Base-by-base conservation (phyloP, 2,888 invertebrate species). In the Dorcus parallelipipedus region DNA sequence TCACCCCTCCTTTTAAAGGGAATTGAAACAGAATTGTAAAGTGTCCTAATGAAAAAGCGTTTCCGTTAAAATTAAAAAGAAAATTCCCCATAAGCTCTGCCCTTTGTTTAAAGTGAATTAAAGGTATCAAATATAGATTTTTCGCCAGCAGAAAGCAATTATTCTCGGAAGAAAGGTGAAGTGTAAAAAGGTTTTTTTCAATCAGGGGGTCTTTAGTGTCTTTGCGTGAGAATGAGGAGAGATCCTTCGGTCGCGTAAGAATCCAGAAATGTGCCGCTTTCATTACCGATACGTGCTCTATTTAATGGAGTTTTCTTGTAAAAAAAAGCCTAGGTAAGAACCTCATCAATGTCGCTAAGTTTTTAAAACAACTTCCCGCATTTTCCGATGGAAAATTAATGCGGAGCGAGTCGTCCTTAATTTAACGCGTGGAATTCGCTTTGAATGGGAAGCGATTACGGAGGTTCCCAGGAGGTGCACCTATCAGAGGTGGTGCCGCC, bases 271-370 rank as follows among this genome's bases (percentile, higher is more conserved):
- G 76, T 73, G 75, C 71, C 70, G 76, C 76, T 76, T 77, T 77
- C 76, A 76, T 76, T 77, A 76, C 73, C 71, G 66, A 75, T 76
- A 77, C 76, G 76, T 78, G 76, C 78, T 76, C 73, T 71, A 75
- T 75, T 77, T 78, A 78, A 78, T 77, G 77, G 78, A 77, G 73
- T 77, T 77, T 75, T 73, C 77, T 76, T 77, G 76, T 76, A 75
- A 74, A 75, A 75, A 76, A 75, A 68, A 76, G 73, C 74, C 73
- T 76, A 76, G 76, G 76, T 76, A 73, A 76, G 72, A 71, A 74
- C 72, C 75, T 73, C 23, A 58, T 58, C 58, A 58, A 58, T 40
- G 49, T 43, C 49, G 58, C 54, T 56, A 51, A 56, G 56, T 52
- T 55, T 55, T 47, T 50, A 20, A 38, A 39, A 26, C 42, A 17